Evolutionary conservation across 2,113 vertebrate genomes (phyloP).

Genomic region (Cyrtonyx montezumae): DNA sequence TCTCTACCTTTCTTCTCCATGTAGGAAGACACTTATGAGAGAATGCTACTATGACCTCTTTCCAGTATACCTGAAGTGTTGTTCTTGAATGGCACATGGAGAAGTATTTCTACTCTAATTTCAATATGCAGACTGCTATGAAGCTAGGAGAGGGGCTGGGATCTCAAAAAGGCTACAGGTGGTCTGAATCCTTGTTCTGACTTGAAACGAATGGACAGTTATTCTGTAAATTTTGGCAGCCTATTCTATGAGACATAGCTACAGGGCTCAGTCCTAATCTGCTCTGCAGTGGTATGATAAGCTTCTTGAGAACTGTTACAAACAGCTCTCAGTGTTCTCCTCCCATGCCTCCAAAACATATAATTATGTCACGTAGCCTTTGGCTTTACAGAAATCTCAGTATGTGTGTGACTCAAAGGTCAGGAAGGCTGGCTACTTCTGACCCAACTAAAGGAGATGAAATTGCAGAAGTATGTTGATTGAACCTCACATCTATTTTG

Average conservation of each 20-base stretch:
- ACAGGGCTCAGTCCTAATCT: neutral
- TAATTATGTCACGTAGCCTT: neutral
- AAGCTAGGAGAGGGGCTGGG: neutral
- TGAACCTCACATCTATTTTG: neutral
- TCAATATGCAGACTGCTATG: neutral
- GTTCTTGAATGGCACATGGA: neutral
- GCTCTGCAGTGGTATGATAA: neutral
- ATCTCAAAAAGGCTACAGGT: rapidly evolving
- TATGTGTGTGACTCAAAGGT: neutral
- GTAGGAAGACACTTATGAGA: neutral
- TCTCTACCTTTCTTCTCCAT: neutral
- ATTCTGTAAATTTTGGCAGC: neutral
- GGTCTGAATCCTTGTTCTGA: neutral
- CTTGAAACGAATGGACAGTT: neutral
- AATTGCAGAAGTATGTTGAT: neutral
- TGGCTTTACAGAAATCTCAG: neutral
- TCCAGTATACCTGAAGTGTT: neutral
- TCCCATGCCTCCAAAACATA: rapidly evolving
- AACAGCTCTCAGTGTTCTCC: neutral
- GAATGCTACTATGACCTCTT: neutral
- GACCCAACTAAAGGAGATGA: neutral
- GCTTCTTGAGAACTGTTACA: neutral
- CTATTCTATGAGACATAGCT: neutral
- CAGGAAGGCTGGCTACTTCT: neutral
- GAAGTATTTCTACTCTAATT: neutral